Evolutionary conservation across 2,797 vertebrate genomes (phyloP).

Genomic region (Manis crassicaudata): DNA sequence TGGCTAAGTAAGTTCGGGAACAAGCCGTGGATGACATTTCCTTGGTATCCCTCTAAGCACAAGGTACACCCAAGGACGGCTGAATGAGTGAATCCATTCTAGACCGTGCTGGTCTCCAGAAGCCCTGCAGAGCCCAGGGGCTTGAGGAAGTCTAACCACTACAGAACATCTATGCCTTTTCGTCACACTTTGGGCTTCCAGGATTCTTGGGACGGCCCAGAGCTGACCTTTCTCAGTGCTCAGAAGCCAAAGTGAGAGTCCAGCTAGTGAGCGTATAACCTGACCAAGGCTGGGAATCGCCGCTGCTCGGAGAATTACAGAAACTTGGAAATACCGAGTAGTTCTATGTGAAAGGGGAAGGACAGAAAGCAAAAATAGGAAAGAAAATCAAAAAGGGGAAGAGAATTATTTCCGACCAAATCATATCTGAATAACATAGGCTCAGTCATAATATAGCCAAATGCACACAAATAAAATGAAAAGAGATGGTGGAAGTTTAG

Average conservation of each 20-base stretch:
- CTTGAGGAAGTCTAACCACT: neutral
- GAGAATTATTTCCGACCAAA: neutral
- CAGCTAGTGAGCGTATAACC: neutral
- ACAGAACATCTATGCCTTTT: neutral
- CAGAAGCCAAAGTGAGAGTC: neutral
- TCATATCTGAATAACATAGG: neutral
- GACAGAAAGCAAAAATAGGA: neutral
- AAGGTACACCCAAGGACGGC: neutral
- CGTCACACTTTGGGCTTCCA: neutral
- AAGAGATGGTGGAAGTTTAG: neutral
- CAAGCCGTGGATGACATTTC: neutral
- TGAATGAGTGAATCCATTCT: neutral
- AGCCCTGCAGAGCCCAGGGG: neutral
- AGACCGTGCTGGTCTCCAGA: neutral
- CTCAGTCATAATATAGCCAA: neutral
- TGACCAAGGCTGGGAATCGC: neutral
- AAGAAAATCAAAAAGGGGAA: conserved; percentile 9
- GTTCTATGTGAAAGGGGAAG: neutral
- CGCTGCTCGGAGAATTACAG: neutral
- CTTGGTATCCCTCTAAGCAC: neutral
- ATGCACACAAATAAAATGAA: neutral
- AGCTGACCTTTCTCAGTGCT: neutral
- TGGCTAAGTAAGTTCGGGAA: neutral
- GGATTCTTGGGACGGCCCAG: neutral
- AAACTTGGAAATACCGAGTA: neutral